These are phyloP conservation scores for Balearica regulorum DNA, from an alignment of 2,797 vertebrate species.

Conservation along the genomic window DNA sequence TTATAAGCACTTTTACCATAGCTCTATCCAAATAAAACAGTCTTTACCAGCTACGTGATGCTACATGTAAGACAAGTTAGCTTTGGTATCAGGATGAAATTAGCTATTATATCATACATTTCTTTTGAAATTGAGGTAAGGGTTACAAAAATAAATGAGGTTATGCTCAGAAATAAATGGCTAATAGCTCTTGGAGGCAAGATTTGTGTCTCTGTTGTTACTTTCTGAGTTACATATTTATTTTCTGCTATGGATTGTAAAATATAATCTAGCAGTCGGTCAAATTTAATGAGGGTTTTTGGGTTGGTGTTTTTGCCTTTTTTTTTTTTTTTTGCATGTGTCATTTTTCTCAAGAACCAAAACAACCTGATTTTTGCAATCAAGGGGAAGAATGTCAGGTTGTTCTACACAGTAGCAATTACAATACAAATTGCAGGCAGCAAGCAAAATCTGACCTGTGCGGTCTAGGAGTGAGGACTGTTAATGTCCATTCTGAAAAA, in stretches of 20 bases:
- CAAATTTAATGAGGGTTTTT: background rate
- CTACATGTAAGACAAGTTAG: background rate
- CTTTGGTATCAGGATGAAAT: conserved; percentile 8
- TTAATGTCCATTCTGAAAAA: background rate
- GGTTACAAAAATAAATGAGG: conserved; percentile 1
- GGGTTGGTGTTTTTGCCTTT: background rate
- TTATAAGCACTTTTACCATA: background rate
- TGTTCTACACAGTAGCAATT: background rate
- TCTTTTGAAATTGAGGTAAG: background rate
- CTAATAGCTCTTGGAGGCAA: background rate
- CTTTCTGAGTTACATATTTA: background rate
- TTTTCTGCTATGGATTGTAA: background rate
- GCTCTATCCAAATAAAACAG: background rate
- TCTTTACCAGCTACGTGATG: background rate
- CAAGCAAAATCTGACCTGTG: background rate
- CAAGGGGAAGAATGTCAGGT: background rate
- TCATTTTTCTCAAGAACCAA: background rate
- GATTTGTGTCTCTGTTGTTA: background rate
- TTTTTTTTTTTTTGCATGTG: background rate
- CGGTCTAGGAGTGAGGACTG: background rate
- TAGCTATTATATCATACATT: background rate
- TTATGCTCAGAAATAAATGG: background rate
- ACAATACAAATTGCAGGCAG: background rate
- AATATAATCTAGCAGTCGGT: background rate
- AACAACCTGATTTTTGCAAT: background rate